Percentiles rank a stretch among this genome's conserved stretches.
These are phyloP conservation scores for Chymomyza amoena DNA, from an alignment of 2,888 invertebrate genomes.

Conservation along the genomic window DNA sequence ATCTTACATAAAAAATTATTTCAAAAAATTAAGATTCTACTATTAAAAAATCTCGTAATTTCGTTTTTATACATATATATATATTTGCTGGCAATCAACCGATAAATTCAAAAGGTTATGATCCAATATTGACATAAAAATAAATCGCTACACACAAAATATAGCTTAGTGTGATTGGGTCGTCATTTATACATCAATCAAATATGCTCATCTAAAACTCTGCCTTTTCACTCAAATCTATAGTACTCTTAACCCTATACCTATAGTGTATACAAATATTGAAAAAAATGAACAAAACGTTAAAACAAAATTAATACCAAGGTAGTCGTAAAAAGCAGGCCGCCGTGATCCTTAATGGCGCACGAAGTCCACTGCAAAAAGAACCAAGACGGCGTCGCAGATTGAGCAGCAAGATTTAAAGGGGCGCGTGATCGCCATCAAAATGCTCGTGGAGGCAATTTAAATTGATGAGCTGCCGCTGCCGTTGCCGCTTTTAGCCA, in stretches of 20 bases:
- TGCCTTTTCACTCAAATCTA: neutral
- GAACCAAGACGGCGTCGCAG: slow-evolving; percentile 36
- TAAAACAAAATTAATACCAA: slow-evolving; percentile 62
- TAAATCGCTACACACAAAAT: no score
- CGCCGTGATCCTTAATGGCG: slow-evolving; percentile 63
- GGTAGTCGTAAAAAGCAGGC: slow-evolving; percentile 25
- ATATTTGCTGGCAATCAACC: no score
- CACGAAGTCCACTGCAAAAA: slow-evolving; percentile 30
- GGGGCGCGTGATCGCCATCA: slow-evolving; percentile 75
- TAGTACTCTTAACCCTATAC: neutral
- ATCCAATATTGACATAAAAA: no score
- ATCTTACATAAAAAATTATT: no score
- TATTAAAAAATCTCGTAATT: no score
- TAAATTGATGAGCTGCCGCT: slow-evolving; percentile 62
- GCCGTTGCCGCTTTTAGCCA: slow-evolving; percentile 39
- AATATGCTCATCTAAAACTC: no score
- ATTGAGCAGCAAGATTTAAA: slow-evolving; percentile 59
- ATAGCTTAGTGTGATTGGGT: no score
- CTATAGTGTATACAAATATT: neutral
- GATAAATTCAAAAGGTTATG: no score
- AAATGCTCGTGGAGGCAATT: slow-evolving; percentile 74
- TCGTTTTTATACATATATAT: no score
- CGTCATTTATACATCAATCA: no score
- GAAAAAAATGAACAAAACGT: slow-evolving; percentile 36
- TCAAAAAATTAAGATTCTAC: no score